Percentiles rank a stretch among this genome's conserved stretches.
Conservation (phyloP, 2,888 invertebrate genomes). For the Limnephilus auricula region DNA sequence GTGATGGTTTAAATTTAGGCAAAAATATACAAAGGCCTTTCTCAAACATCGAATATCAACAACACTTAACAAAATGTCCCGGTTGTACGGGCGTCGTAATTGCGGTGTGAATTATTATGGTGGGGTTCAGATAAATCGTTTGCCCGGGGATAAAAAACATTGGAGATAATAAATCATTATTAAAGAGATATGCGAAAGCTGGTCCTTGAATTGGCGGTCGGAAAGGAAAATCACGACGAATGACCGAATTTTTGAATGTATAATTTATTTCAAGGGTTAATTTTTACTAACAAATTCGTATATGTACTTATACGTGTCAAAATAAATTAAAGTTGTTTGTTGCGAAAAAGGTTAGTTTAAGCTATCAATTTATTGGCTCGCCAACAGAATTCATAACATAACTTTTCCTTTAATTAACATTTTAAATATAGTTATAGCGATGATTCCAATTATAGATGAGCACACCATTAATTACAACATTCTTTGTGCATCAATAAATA, state of each 20-base stretch:
- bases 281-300: background rate
- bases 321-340: background rate
- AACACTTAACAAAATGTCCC: background rate
- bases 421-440: too few relatives aligned
- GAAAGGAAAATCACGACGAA: slow-evolving; percentile 26
- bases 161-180: slow-evolving; percentile 33
- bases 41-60: background rate
- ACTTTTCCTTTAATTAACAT: too few relatives aligned
- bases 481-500: too few relatives aligned
- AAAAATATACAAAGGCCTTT: background rate
- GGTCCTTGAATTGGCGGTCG: slow-evolving; percentile 30
- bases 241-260: slow-evolving; percentile 24
- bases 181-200: slow-evolving; percentile 20
- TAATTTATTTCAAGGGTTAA: background rate
- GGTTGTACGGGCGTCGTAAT: background rate
- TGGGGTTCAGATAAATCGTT: slow-evolving; percentile 25
- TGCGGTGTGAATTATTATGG: slow-evolving; percentile 24
- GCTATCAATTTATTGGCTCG: too few relatives aligned
- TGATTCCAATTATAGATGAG: too few relatives aligned
- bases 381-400: too few relatives aligned
- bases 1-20: background rate
- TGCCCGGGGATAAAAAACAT: slow-evolving; percentile 36
- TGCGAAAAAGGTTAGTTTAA: background rate
- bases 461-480: too few relatives aligned
- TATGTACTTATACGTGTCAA: background rate